phyloP scores from a whole-genome alignment of 2,888 invertebrate genomes.

The Plemyria rubiginata region DNA sequence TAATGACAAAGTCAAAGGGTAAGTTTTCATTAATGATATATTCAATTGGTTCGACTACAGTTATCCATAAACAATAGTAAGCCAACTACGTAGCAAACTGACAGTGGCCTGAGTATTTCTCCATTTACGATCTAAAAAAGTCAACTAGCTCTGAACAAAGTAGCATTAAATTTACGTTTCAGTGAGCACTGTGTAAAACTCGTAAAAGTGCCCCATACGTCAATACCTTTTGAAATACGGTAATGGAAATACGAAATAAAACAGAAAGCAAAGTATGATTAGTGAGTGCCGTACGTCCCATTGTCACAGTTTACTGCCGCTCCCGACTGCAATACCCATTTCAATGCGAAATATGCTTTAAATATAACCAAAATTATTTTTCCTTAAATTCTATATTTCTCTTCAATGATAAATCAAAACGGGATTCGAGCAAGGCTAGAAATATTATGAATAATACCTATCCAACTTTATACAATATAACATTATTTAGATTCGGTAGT shows the following conservation, averaged over 20 bases:
- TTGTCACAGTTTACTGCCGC: constrained; percentile 77
- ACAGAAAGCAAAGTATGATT: constrained; percentile 85
- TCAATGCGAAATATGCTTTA: constrained; percentile 67
- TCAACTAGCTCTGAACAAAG: constrained; percentile 57
- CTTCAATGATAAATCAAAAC: constrained; percentile 41
- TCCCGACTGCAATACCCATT: constrained; percentile 66
- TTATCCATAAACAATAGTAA: background rate
- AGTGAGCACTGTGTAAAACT: constrained; percentile 72
- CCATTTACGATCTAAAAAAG: constrained; percentile 29
- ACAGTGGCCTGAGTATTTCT: constrained; percentile 13
- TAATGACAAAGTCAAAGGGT: too few relatives aligned
- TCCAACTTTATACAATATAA: too few relatives aligned
- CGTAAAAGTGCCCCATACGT: constrained; percentile 83
- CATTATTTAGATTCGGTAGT: too few relatives aligned
- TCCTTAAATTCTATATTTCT: constrained; percentile 18
- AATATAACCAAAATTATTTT: constrained; percentile 42
- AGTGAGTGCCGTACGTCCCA: constrained; percentile 81
- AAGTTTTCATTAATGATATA: too few relatives aligned
- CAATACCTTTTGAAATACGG: constrained; percentile 84
- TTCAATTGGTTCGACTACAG: too few relatives aligned
- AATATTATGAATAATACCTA: background rate
- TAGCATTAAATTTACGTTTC: constrained; percentile 70
- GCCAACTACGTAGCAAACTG: background rate
- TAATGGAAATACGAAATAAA: constrained; percentile 85
- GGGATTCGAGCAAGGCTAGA: constrained; percentile 31